Conservation (phyloP, 2,888 invertebrate species). For the Prosapia bicincta region DNA sequence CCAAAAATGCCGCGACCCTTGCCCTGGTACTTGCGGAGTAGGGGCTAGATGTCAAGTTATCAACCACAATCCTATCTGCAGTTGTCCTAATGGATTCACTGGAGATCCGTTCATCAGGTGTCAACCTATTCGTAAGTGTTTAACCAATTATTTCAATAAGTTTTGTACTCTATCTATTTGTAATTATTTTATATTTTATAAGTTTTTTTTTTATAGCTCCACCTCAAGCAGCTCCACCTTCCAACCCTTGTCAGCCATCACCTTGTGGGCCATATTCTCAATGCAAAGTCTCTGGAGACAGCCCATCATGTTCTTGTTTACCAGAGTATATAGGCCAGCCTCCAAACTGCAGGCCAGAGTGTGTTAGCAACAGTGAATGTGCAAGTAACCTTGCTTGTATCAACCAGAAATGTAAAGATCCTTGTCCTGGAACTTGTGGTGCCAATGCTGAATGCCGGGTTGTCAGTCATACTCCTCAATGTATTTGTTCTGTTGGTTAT, state of each 20-base stretch:
- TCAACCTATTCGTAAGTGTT: slow-evolving; percentile 45
- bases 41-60: slow-evolving; percentile 61
- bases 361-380: slow-evolving; percentile 69
- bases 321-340: slow-evolving; percentile 64
- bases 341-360: slow-evolving; percentile 70
- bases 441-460: slow-evolving; percentile 67
- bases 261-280: slow-evolving; percentile 65
- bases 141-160: too few relatives aligned
- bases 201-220: slow-evolving; percentile 7
- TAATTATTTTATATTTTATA: too few relatives aligned
- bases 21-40: slow-evolving; percentile 69
- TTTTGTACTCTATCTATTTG: too few relatives aligned
- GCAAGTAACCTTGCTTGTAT: slow-evolving; percentile 62
- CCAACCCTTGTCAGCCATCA: slow-evolving; percentile 59
- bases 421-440: slow-evolving; percentile 65
- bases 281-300: slow-evolving; percentile 58
- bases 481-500: slow-evolving; percentile 57
- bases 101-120: slow-evolving; percentile 61
- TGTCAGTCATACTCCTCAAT: slow-evolving; percentile 69
- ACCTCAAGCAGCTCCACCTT: slow-evolving; percentile 24
- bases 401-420: slow-evolving; percentile 68
- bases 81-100: slow-evolving; percentile 46
- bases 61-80: slow-evolving; percentile 57
- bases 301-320: slow-evolving; percentile 68
- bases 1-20: slow-evolving; percentile 74